Base-by-base conservation (phyloP, 2,888 invertebrate species). In the Sphaerophoria rueppellii region DNA sequence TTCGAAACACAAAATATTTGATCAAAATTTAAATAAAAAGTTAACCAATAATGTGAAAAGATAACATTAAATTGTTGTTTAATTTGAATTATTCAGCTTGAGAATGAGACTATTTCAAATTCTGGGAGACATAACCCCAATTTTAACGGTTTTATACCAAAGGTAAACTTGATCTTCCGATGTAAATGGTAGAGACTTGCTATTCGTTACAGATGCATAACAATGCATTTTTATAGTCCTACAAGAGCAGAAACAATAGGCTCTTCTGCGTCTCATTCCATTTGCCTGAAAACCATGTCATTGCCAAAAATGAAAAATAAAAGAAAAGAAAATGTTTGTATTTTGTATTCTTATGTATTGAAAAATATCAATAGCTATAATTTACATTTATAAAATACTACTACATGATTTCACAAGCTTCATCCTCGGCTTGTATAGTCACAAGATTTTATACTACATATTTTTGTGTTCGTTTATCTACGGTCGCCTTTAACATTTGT, bases 401-500 rank as follows among this genome's bases (percentile, higher is more conserved):
- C 12, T 40, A 43, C 40, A 24, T 11, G 24, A 16, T 16, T 58
- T 12, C 16, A 40, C 16, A 58, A 40, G 16, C 43, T 43, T 43
- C 43, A 9, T 9, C 43, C 9, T 11, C 43, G 12, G 43, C 14
- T 57, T 57, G 12, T 61, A 61, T 32, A 61, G 61, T 61, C 61
- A 61, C 32, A 3, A 4, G 0, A 7, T 40, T 46, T 7, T 9
- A 46, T 6, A 46, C 4, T n/a, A 34, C 9, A 32, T 6, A 11
- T 48, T 24, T 37, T 11, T 73, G 48, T 72, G 43, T 43, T 6
- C 7, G 11, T 86, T 80, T 88, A 87, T 82, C 88, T 87, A 11
- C 88, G 86, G 12, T 88, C 88, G 11, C 63, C 69, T 71, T 88
- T 88, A 6, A 87, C 77, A 57, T 87, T 88, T 0, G 86, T 73